A percentile compares a stretch with the other conserved stretches of the same genome.
Evolutionary conservation across 2,888 invertebrate species (phyloP).

Genomic region (Augiades crinisus): DNA sequence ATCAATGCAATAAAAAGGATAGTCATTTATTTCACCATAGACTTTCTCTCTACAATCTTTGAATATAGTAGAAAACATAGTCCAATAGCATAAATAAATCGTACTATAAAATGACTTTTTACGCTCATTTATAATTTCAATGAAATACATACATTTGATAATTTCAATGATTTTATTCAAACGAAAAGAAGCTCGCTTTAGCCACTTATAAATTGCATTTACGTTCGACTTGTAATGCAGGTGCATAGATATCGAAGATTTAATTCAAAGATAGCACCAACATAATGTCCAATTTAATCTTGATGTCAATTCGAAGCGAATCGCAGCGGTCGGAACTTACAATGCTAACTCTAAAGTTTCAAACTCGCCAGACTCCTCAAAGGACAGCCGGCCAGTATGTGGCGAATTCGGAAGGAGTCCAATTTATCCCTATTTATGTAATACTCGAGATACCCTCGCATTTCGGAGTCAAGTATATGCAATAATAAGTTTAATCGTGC

Average conservation of each 20-base stretch:
- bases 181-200: too few species aligned
- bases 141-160: too few species aligned
- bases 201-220: constrained; percentile 2
- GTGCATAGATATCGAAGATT: constrained; percentile 44
- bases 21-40: too few species aligned
- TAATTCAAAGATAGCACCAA: constrained; percentile 50
- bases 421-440: constrained; percentile 68
- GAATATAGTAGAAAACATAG: too few species aligned
- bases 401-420: constrained; percentile 56
- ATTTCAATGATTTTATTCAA: too few species aligned
- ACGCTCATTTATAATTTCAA: too few species aligned
- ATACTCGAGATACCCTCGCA: constrained; percentile 46
- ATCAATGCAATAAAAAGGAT: too few species aligned
- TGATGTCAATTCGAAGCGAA: constrained; percentile 53
- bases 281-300: constrained; percentile 62
- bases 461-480: constrained; percentile 38
- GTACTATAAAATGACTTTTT: too few species aligned
- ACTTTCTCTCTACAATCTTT: too few species aligned
- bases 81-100: too few species aligned
- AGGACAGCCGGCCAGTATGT: constrained; percentile 53
- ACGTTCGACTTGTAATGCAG: constrained; percentile 11
- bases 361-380: constrained; percentile 54
- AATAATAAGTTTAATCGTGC: too few species aligned
- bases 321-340: constrained; percentile 56
- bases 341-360: constrained; percentile 67